Evolutionary conservation across 1,140 invertebrate species (phyloP).

Genomic region (Bombus turneri): DNA sequence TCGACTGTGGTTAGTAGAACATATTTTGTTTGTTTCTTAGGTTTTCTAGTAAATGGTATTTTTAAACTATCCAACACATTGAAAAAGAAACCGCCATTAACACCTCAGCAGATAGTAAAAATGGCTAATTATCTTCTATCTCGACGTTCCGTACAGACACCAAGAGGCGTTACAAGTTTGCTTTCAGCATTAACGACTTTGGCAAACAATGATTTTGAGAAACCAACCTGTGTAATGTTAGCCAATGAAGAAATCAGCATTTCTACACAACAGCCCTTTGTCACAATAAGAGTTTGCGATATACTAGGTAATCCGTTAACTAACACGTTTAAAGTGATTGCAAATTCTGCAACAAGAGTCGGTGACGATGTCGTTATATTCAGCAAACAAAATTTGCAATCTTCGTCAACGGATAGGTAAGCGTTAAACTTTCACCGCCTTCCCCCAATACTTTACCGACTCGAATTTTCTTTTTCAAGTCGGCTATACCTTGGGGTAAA

Average conservation of each 20-base stretch:
- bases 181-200: slow-evolving; percentile 90
- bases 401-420: slow-evolving; percentile 84
- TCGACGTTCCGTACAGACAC: slow-evolving; percentile 93
- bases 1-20: not conserved
- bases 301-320: slow-evolving; percentile 90
- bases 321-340: slow-evolving; percentile 85
- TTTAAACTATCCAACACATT: slow-evolving; percentile 87
- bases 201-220: slow-evolving; percentile 85
- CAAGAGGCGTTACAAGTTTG: slow-evolving; percentile 91
- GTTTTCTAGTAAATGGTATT: slow-evolving; percentile 88
- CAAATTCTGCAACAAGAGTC: slow-evolving; percentile 89
- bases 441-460: slow-evolving; percentile 79
- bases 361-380: slow-evolving; percentile 90
- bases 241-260: slow-evolving; percentile 88
- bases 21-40: slow-evolving; percentile 72
- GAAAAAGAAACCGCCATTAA: slow-evolving; percentile 88
- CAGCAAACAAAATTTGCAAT: slow-evolving; percentile 85
- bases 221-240: slow-evolving; percentile 90
- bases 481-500: slow-evolving; percentile 81
- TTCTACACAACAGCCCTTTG: slow-evolving; percentile 86
- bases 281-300: slow-evolving; percentile 92
- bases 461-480: slow-evolving; percentile 60
- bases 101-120: slow-evolving; percentile 92
- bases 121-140: slow-evolving; percentile 95
- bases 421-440: slow-evolving; percentile 50